A percentile compares a stretch with the other conserved stretches of the same genome.
These are phyloP conservation scores for Alces alces DNA, from an alignment of 2,113 vertebrate species.

Conservation along the genomic window DNA sequence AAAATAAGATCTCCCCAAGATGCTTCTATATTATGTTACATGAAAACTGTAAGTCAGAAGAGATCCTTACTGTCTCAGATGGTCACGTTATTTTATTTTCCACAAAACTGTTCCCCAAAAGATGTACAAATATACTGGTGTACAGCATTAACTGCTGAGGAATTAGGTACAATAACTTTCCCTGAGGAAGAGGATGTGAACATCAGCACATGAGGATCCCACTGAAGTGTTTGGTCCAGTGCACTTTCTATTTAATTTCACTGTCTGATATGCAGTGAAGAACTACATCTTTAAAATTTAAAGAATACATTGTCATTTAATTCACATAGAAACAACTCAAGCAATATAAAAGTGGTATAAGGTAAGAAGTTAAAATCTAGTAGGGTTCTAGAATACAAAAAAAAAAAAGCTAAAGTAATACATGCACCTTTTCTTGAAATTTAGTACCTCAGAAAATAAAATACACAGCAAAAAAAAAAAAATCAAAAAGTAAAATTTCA, in stretches of 20 bases:
- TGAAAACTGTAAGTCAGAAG: background rate
- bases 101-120: background rate
- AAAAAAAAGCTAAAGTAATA: background rate
- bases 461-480: background rate
- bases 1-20: background rate
- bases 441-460: background rate
- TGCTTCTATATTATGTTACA: background rate
- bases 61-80: background rate
- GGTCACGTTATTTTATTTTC: background rate
- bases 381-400: background rate
- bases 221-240: background rate
- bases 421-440: background rate
- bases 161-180: background rate
- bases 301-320: background rate
- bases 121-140: background rate
- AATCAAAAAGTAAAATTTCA: background rate
- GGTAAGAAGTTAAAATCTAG: background rate
- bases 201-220: background rate
- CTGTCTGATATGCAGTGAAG: background rate
- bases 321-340: background rate
- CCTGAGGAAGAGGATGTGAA: background rate
- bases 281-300: background rate
- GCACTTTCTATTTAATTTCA: background rate
- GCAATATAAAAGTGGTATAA: background rate
- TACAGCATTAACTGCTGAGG: background rate